These are phyloP conservation scores for Pseudomyrmex pallidus DNA, from an alignment of 1,140 invertebrate genomes.

Conservation along the genomic window DNA sequence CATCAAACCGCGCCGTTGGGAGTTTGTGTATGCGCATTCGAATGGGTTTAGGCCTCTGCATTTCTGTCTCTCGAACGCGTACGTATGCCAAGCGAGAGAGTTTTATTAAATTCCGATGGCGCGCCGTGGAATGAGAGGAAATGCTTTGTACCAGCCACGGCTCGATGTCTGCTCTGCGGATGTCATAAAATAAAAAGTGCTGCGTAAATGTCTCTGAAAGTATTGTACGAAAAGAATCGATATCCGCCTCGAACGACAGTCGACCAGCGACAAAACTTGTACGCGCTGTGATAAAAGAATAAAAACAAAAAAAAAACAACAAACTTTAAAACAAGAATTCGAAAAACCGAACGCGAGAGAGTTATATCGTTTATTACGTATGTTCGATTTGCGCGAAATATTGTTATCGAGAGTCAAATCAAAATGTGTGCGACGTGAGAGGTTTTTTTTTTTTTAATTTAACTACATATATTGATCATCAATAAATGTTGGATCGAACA, in stretches of 20 bases:
- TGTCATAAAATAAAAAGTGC: slow-evolving; percentile 66
- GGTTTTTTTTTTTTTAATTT: no score
- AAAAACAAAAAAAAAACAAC: not conserved
- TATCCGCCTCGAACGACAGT: not conserved
- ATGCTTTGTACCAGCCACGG: slow-evolving; percentile 64
- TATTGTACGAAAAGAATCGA: slow-evolving; percentile 61
- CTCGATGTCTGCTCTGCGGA: slow-evolving; percentile 53
- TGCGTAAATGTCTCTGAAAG: slow-evolving; percentile 51
- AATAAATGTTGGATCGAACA: not conserved
- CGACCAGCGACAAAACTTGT: slow-evolving; percentile 21
- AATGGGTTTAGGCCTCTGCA: slow-evolving; percentile 56
- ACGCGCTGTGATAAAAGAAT: not conserved
- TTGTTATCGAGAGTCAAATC: slow-evolving; percentile 8
- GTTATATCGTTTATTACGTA: not conserved
- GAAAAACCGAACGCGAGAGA: no score
- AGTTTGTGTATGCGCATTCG: slow-evolving; percentile 42
- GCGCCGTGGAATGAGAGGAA: slow-evolving; percentile 67
- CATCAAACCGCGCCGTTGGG: not conserved
- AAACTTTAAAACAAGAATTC: no score
- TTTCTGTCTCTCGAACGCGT: slow-evolving; percentile 59
- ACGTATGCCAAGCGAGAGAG: slow-evolving; percentile 54
- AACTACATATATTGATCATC: not conserved
- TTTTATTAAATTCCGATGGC: slow-evolving; percentile 74
- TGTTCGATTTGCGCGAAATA: not conserved
- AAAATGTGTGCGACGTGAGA: no score